Conservation (phyloP, 2,888 invertebrate species). For the Machimus atricapillus region DNA sequence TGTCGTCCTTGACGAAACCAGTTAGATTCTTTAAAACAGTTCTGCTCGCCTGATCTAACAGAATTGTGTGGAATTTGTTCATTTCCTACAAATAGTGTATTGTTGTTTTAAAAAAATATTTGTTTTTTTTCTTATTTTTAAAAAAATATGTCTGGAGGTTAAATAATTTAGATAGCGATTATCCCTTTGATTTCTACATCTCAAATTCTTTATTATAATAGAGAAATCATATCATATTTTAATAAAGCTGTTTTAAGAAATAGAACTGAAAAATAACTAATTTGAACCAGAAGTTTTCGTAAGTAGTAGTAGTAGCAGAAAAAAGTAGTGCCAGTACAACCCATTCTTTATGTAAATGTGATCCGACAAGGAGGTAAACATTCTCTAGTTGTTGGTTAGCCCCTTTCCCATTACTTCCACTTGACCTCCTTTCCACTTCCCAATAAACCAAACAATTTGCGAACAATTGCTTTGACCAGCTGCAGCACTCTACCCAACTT, state of each 20-base stretch:
- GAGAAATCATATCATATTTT: too few species aligned
- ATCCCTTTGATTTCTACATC: too few species aligned
- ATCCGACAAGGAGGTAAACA: not conserved
- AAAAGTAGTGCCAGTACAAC: too few species aligned
- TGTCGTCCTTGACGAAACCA: constrained; percentile 90
- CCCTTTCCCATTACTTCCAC: not conserved
- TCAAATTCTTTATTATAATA: too few species aligned
- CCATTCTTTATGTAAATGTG: not conserved
- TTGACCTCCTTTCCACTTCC: not conserved
- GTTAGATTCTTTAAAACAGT: constrained; percentile 89
- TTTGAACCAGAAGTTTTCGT: too few species aligned
- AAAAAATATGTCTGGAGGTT: too few species aligned
- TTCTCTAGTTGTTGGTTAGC: not conserved
- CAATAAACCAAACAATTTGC: not conserved
- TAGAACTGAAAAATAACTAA: too few species aligned
- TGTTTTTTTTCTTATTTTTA: too few species aligned
- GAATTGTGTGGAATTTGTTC: constrained; percentile 90
- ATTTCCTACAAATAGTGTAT: constrained; percentile 75
- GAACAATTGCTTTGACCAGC: not conserved
- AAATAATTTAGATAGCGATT: too few species aligned
- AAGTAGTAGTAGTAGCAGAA: too few species aligned
- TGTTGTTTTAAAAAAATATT: not conserved
- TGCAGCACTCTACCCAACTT: not conserved
- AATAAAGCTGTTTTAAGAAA: too few species aligned
- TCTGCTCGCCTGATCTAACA: constrained; percentile 90